Evolutionary conservation across 1,140 invertebrate species (phyloP).

Genomic region (Liolophura sinensis): DNA sequence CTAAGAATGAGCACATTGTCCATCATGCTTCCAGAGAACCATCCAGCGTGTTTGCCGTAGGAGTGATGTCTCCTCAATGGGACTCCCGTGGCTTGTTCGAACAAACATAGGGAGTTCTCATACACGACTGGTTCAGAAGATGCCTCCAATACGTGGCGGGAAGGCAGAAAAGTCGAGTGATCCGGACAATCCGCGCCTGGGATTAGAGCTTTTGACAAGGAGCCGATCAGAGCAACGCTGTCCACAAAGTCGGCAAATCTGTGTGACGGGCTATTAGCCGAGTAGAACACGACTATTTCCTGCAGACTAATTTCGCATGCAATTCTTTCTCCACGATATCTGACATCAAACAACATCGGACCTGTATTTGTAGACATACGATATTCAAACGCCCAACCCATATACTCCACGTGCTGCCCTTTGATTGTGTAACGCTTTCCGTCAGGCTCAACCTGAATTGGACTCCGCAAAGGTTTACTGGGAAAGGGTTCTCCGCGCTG

Average conservation of each 20-base stretch:
- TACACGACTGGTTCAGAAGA: conserved; percentile 4
- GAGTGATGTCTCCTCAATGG: conserved; percentile 35
- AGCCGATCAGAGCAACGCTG: conserved; percentile 31
- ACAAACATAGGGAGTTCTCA: conserved; percentile 42
- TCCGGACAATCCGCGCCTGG: conserved; percentile 48
- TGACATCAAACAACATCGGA: conserved; percentile 34
- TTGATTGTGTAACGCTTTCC: conserved; percentile 30
- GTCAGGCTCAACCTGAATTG: conserved; percentile 24
- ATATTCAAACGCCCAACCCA: conserved; percentile 38
- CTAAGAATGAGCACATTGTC: conserved; percentile 35
- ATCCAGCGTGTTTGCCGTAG: conserved; percentile 6
- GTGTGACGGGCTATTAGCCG: conserved; percentile 27
- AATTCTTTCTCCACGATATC: conserved; percentile 26
- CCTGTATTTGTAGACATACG: conserved; percentile 26
- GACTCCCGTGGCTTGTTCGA: conserved; percentile 40
- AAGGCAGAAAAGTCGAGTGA: conserved; percentile 32
- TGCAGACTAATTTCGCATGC: conserved; percentile 44
- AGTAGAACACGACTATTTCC: conserved; percentile 37
- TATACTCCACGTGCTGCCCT: conserved; percentile 26
- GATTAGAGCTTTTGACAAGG: conserved; percentile 31
- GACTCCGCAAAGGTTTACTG: conserved; percentile 13
- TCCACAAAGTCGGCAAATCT: conserved; percentile 36
- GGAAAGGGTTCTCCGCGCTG: conserved; percentile 12
- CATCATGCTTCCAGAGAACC: conserved; percentile 26
- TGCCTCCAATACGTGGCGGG: conserved; percentile 14